Evolutionary conservation across 2,113 vertebrate species (phyloP).

Genomic region (Gallinago media): DNA sequence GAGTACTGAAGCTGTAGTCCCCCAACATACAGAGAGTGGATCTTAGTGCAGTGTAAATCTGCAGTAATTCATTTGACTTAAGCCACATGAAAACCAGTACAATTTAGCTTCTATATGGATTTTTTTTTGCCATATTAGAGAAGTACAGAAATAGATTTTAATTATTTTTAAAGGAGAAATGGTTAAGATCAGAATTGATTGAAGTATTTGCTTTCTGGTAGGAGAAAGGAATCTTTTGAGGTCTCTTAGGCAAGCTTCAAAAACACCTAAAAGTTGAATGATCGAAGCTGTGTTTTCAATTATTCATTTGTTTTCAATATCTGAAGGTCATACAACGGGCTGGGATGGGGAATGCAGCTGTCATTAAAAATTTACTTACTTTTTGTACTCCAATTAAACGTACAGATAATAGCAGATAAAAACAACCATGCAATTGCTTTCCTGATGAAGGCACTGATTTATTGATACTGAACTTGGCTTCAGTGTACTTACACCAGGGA

Average conservation of each 20-base stretch:
- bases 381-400: conserved; percentile 77
- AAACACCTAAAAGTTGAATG: conserved; percentile 61
- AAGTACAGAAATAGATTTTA: conserved; percentile 12
- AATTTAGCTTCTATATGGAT: background rate
- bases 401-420: conserved; percentile 71
- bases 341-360: conserved; percentile 53
- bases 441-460: conserved; percentile 52
- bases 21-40: background rate
- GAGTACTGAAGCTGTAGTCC: background rate
- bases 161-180: conserved; percentile 25
- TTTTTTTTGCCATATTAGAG: background rate
- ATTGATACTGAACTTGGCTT: conserved; percentile 54
- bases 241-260: conserved; percentile 38
- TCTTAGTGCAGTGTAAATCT: background rate
- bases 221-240: conserved; percentile 27
- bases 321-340: conserved; percentile 71
- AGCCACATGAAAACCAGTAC: background rate
- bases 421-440: conserved; percentile 44
- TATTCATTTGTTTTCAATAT: conserved; percentile 78
- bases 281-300: conserved; percentile 71
- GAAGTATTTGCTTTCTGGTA: conserved; percentile 2
- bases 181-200: conserved; percentile 2
- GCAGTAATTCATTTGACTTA: background rate
- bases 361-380: conserved; percentile 79
- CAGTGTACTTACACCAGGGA: conserved; percentile 10